Evolutionary conservation across 2,888 invertebrate genomes (phyloP).

Genomic region (Melinopterus prodromus): DNA sequence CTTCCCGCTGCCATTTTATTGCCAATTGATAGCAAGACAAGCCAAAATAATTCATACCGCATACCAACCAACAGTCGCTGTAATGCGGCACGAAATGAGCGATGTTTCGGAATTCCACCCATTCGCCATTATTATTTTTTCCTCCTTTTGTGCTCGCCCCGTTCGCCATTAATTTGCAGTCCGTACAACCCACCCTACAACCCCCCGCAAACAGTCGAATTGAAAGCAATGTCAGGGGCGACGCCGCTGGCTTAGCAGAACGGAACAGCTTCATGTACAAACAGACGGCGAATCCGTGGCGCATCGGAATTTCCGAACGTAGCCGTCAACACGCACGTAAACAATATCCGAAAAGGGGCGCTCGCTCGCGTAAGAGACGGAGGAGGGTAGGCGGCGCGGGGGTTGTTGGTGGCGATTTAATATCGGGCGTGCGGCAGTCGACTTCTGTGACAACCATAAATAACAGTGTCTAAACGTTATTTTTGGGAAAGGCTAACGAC

Average conservation of each 20-base stretch:
- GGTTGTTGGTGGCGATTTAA: slow-evolving; percentile 49
- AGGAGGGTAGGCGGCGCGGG: background rate
- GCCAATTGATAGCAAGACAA: too few species aligned
- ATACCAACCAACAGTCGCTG: background rate
- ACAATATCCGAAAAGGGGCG: background rate
- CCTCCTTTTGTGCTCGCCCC: background rate
- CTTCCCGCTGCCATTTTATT: too few species aligned
- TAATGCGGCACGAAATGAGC: background rate
- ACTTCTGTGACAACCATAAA: slow-evolving; percentile 58
- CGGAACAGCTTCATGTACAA: background rate
- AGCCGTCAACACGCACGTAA: slow-evolving; percentile 4
- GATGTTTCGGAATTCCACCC: background rate
- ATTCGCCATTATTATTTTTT: background rate
- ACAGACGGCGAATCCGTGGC: background rate
- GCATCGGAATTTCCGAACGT: background rate
- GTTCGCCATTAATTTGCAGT: background rate
- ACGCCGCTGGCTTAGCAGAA: background rate
- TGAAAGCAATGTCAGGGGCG: background rate
- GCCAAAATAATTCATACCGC: too few species aligned
- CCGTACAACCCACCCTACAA: background rate
- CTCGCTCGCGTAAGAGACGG: background rate
- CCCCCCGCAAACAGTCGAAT: background rate
- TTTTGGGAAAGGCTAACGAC: slow-evolving; percentile 61
- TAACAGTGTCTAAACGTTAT: slow-evolving; percentile 61
- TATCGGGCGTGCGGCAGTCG: slow-evolving; percentile 48